Percentiles rank a stretch among this genome's conserved stretches.
Evolutionary conservation across 2,888 invertebrate species (phyloP).

Genomic region (Resseliella maxima): DNA sequence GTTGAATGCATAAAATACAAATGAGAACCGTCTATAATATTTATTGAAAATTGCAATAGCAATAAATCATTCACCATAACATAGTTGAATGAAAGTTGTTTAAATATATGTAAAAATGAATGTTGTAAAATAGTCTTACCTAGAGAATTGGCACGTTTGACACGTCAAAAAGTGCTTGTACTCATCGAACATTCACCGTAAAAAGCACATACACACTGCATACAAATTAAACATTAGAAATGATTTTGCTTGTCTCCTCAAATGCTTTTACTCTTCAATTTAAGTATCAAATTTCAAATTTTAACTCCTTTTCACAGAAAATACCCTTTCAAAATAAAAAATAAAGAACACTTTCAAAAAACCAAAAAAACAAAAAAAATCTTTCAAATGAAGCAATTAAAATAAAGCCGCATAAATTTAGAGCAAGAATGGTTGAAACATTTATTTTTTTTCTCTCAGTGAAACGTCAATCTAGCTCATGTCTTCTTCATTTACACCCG

Average conservation of each 20-base stretch:
- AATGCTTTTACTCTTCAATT: not conserved
- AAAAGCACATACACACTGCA: slow-evolving; percentile 18
- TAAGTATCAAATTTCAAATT: not conserved
- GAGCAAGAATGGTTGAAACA: not conserved
- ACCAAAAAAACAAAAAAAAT: not conserved
- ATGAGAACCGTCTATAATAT: too few relatives aligned
- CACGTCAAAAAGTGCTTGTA: slow-evolving; percentile 37
- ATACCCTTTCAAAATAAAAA: not conserved
- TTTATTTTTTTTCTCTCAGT: too few relatives aligned
- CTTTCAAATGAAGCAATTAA: not conserved
- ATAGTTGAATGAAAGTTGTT: not conserved
- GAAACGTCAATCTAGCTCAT: slow-evolving; percentile 30
- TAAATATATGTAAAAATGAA: not conserved
- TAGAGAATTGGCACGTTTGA: not conserved
- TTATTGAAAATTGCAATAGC: not conserved
- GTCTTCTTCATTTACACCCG: slow-evolving; percentile 30
- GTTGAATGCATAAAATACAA: too few relatives aligned
- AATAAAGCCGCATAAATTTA: not conserved
- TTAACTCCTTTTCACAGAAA: not conserved
- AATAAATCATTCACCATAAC: not conserved
- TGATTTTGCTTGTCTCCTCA: not conserved
- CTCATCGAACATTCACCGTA: slow-evolving; percentile 1
- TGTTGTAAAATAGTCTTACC: not conserved
- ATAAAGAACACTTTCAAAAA: not conserved
- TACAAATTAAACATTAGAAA: not conserved